Evolutionary conservation across 1,140 invertebrate genomes (phyloP).

Genomic region (Aphaenogaster floridana): DNA sequence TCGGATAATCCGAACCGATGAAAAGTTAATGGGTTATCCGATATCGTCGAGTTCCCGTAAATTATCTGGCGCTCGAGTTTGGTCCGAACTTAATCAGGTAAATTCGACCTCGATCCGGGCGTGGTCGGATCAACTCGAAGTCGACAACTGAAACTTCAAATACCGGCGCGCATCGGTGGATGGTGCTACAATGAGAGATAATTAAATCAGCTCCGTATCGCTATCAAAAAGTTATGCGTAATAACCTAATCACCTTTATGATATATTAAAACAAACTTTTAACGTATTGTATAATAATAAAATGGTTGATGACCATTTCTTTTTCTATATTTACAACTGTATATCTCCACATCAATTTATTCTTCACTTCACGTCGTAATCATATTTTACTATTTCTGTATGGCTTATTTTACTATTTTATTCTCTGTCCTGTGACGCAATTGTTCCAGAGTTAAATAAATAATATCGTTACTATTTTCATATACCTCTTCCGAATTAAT

Average conservation of each 20-base stretch:
- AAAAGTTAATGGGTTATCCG: conserved; percentile 53
- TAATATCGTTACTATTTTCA: neutral
- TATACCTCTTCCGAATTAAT: neutral
- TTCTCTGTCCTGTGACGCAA: neutral
- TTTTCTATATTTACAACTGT: neutral
- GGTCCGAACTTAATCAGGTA: conserved; percentile 58
- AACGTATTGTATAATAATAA: neutral
- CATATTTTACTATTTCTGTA: neutral
- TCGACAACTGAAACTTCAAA: conserved; percentile 32
- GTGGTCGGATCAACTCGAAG: conserved; percentile 54
- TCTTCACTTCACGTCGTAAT: neutral
- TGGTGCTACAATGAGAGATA: conserved; percentile 34
- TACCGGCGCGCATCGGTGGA: neutral
- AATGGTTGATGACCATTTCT: neutral
- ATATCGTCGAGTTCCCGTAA: conserved; percentile 45
- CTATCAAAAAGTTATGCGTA: conserved; percentile 15
- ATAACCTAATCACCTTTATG: conserved; percentile 25
- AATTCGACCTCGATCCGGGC: conserved; percentile 54
- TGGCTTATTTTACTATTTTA: neutral
- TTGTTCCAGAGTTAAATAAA: neutral
- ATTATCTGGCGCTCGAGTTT: conserved; percentile 45
- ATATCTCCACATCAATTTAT: neutral
- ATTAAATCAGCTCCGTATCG: conserved; percentile 19
- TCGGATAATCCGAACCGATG: conserved; percentile 20
- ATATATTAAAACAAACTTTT: conserved; percentile 15